phyloP scores from a whole-genome alignment of 2,888 invertebrate genomes.

The Ptychoptera contaminata region DNA sequence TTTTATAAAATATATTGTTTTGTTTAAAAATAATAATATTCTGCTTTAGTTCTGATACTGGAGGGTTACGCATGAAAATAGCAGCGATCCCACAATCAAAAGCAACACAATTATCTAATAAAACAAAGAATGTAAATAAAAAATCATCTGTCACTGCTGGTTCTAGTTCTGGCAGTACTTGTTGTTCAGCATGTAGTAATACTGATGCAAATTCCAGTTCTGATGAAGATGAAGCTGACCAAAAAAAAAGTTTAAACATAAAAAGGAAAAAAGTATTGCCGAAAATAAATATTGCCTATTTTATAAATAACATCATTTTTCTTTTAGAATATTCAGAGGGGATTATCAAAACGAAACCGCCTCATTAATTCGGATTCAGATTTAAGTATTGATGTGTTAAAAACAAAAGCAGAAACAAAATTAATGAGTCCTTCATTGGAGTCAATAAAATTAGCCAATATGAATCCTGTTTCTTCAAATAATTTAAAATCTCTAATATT shows the following conservation, averaged over 20 bases:
- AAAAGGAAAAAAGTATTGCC: too few relatives aligned
- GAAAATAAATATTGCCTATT: too few relatives aligned
- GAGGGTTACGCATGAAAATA: constrained; percentile 30
- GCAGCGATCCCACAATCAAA: constrained; percentile 23
- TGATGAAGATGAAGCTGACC: constrained; percentile 6
- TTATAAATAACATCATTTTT: too few relatives aligned
- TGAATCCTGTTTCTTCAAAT: background rate
- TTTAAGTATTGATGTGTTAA: background rate
- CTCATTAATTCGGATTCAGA: too few relatives aligned
- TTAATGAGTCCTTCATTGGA: background rate
- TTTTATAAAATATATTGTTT: background rate
- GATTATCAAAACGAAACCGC: too few relatives aligned
- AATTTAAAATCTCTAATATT: background rate
- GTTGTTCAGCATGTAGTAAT: constrained; percentile 9
- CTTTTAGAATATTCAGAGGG: too few relatives aligned
- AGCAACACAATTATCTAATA: constrained; percentile 6
- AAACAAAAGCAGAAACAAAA: background rate
- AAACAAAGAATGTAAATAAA: constrained; percentile 9
- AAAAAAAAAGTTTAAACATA: too few relatives aligned
- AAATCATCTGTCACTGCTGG: constrained; percentile 10
- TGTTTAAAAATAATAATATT: background rate
- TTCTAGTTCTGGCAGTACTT: constrained; percentile 12
- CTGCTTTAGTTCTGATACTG: constrained; percentile 22
- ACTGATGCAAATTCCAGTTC: constrained; percentile 13
- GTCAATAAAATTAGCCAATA: constrained; percentile 3